phyloP scores from a whole-genome alignment of 2,113 vertebrate species.

The Trichechus manatus region DNA sequence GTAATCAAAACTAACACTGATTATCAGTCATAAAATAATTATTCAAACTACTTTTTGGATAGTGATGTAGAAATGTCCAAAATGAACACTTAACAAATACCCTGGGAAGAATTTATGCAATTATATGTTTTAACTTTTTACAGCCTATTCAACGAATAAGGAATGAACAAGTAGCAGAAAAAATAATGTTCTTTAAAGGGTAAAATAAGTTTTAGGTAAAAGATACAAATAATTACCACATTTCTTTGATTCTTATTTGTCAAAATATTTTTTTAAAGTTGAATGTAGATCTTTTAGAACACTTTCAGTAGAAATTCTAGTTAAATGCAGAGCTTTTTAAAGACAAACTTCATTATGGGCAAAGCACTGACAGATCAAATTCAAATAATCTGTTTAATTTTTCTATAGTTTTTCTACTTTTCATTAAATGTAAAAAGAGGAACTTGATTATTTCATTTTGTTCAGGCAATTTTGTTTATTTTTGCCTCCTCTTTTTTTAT shows the following conservation, averaged over 20 bases:
- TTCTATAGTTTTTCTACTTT: background rate
- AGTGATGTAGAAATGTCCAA: background rate
- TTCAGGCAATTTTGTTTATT: too few species aligned
- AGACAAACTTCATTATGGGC: background rate
- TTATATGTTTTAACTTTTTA: background rate
- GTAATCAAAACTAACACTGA: background rate
- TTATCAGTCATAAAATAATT: background rate
- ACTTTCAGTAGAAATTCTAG: background rate
- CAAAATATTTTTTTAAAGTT: background rate
- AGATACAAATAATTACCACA: background rate
- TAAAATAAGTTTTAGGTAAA: background rate
- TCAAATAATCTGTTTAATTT: background rate
- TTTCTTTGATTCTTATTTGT: constrained; percentile 16
- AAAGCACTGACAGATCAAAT: background rate
- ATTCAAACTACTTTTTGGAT: background rate
- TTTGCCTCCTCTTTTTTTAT: too few species aligned
- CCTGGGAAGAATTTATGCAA: background rate
- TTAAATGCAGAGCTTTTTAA: background rate
- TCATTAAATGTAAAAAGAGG: background rate
- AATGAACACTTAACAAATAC: background rate
- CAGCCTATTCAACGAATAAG: background rate
- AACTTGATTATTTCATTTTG: too few species aligned
- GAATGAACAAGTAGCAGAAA: background rate
- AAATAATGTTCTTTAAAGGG: background rate
- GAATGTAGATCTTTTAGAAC: background rate